Evolutionary conservation across 2,797 vertebrate species (phyloP), one percentile per base, ranked within the genome.

Genomic region (Mallotus villosus): DNA sequence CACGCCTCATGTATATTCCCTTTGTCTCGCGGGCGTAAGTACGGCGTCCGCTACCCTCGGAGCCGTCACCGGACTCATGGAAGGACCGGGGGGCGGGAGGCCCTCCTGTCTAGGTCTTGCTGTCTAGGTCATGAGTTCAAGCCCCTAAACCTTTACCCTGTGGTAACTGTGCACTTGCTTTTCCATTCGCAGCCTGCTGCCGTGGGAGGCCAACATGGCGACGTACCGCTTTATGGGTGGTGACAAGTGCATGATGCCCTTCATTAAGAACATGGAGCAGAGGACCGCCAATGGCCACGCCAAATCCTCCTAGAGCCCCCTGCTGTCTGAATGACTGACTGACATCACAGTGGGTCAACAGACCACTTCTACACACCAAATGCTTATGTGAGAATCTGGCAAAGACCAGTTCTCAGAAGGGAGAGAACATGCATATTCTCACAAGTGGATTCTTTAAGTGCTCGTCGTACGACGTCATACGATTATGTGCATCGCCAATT

Each of bases 191-290:
- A 91, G 87, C 58, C 53, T 92, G 67, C 67, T 93, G 32, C 91
- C 89, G 3, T 88, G 89, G 89, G 87, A 92, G 0, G 82, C 88
- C 53, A 91, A 91, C 62, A 71, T 91, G 58, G 89, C 86, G 37
- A 85, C 88, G 1, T 91, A 91, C 73, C 87, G 91, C 70, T 92
- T 92, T 72, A 90, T 90, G 88, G 89, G 90, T 64, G 89, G 86
- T 0, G 90, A 90, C 79, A 92, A 85, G 73, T 90, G 91, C 78
- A 92, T 91, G 91, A 66, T 91, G 5, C 90, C 91, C 1, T 92
- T 92, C 84, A 90, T 92, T 78, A 86, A 87, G 73, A 91, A 88
- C 0, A 67, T 68, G 5, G 88, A 90, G 79, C 77, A 71, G 67
- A 90, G 85, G 76, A 72, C 37, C 0, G 71, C 81, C 4, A 86